These are phyloP conservation scores for Mus caroli DNA, from an alignment of 2,797 vertebrate genomes.

Conservation along the genomic window DNA sequence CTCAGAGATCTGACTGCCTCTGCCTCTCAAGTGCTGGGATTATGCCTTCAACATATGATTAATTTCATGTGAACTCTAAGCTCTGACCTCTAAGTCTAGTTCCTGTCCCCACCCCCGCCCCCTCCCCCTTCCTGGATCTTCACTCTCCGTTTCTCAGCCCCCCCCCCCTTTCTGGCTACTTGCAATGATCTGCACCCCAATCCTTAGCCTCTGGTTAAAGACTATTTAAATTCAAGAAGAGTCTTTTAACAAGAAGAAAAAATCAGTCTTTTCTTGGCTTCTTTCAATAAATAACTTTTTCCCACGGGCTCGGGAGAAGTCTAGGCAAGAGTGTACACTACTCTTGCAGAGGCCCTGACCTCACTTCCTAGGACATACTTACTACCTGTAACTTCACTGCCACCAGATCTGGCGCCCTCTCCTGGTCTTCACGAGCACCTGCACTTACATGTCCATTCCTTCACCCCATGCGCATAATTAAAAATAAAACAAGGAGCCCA, in stretches of 20 bases:
- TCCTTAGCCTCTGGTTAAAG: not conserved
- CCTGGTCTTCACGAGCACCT: not conserved
- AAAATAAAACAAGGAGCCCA: not conserved
- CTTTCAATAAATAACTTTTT: not conserved
- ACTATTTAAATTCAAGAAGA: not conserved
- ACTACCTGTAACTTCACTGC: not conserved
- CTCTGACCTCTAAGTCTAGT: not conserved
- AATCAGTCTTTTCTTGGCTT: not conserved
- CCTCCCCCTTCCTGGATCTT: not conserved
- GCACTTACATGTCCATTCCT: not conserved
- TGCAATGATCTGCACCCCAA: not conserved
- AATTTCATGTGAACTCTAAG: not conserved
- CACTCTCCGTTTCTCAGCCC: not conserved
- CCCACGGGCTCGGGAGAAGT: not conserved
- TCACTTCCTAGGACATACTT: not conserved
- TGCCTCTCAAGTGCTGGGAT: not conserved
- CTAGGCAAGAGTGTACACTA: not conserved
- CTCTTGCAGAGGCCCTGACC: not conserved
- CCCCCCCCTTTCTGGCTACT: not conserved
- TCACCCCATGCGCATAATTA: not conserved
- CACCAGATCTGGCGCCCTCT: not conserved
- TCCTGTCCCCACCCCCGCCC: too few species aligned
- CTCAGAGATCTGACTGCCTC: not conserved
- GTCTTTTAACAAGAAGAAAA: not conserved
- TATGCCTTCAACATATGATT: not conserved